A percentile compares a stretch with the other conserved stretches of the same genome.
phyloP scores from a whole-genome alignment of 2,888 invertebrate species.

The Eledone cirrhosa region DNA sequence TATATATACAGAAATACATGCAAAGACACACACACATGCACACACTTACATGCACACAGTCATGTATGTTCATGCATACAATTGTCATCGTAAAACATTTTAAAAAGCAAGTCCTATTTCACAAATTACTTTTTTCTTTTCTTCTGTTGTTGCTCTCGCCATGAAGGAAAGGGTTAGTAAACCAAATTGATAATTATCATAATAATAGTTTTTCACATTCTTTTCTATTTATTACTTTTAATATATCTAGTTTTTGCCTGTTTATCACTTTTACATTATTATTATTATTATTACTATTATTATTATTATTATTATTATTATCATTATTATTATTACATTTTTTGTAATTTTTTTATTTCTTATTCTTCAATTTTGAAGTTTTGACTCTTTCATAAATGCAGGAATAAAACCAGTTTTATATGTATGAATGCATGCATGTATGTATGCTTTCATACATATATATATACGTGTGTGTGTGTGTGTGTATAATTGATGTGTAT shows the following conservation, averaged over 20 bases:
- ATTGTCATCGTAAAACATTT: not conserved
- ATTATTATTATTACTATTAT: not conserved
- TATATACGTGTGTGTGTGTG: no score
- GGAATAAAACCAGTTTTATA: no score
- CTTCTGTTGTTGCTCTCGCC: conserved; percentile 21
- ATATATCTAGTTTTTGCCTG: conserved; percentile 1
- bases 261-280: not conserved
- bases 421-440: no score
- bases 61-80: no score
- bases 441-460: no score
- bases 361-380: not conserved
- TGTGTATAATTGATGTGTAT: no score
- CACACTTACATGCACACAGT: no score
- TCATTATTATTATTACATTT: not conserved
- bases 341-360: not conserved
- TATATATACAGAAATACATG: no score
- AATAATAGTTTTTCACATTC: not conserved
- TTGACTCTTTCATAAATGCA: no score
- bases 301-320: not conserved
- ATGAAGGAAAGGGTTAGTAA: conserved; percentile 25
- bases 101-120: conserved; percentile 15
- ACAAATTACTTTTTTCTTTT: conserved; percentile 20
- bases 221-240: not conserved
- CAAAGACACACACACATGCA: no score
- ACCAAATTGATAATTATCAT: conserved; percentile 15